Base-by-base conservation (phyloP, 2,113 vertebrate species). In the Pipa parva region DNA sequence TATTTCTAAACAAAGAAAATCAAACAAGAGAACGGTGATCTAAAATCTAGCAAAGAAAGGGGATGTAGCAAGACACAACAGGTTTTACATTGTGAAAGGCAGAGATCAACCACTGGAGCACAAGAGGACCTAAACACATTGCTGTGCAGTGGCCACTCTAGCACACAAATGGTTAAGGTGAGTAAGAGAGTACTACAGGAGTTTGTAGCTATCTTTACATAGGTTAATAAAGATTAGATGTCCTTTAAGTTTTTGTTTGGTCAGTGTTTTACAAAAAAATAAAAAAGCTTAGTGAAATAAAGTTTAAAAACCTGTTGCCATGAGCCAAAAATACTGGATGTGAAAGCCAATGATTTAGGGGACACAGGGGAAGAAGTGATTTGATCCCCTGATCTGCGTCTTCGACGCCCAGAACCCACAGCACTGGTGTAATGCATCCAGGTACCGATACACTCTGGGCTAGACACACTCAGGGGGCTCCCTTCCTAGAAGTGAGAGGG, bases 251-350 rank as follows among this genome's bases (percentile, higher is more conserved):
- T 75, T 71, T 79, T 83, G 84, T 77, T 80, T 89, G 86, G 87
- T 86, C 82, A 85, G 88, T 87, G 87, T 84, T 82, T 83, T 81
- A 84, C 88, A 81, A 59, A 68, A 20, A 58, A 58, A 39, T n/a
- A 63, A 73, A 88, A 89, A 84, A 79, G 84, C 89, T 88, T 87
- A 92, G 92, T 92, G 88, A 93, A 93, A 88, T 89, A 95, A 93
- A 95, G 83, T 91, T 90, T 93, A 93, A 92, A 93, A 93, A 95
- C 92, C 92, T 95, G 92, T 93, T 95, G 92, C 92, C 92, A 95
- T 93, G 92, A 95, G 92, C 92, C 92, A 93, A 95, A 95, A 92
- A 95, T 93, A 93, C 90, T 93, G 90, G 92, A 95, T 90, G 92
- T 95, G 92, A 93, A 95, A 92, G 92, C 92, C 92, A 95, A 89